Conservation (phyloP, 2,113 vertebrate genomes). For the Elachura formosa region DNA sequence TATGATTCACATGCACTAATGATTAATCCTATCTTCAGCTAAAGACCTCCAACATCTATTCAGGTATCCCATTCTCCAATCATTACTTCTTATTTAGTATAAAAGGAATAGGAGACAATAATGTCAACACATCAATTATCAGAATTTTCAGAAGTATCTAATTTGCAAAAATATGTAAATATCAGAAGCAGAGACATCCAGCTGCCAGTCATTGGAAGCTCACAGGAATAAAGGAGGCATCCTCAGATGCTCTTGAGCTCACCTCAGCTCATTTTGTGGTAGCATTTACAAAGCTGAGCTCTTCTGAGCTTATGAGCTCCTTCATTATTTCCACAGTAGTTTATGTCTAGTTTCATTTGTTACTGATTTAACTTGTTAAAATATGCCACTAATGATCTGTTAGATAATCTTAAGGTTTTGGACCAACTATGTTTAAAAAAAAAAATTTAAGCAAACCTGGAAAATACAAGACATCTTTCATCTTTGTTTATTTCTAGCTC, state of each 20-base stretch:
- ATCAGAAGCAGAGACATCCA: not conserved
- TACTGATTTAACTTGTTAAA: slow-evolving; percentile 33
- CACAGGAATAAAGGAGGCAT: not conserved
- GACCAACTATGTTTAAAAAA: not conserved
- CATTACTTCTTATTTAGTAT: not conserved
- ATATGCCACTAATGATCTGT: not conserved
- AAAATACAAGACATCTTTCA: not conserved
- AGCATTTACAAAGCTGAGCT: slow-evolving; percentile 30
- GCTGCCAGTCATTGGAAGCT: not conserved
- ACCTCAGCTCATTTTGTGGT: not conserved
- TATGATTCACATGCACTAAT: not conserved
- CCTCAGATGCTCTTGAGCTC: not conserved
- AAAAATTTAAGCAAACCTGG: not conserved
- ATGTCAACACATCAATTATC: not conserved
- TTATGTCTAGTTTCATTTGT: slow-evolving; percentile 22
- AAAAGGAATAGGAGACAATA: not conserved
- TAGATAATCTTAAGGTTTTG: not conserved
- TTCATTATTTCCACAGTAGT: slow-evolving; percentile 15
- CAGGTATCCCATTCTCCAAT: not conserved
- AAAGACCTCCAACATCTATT: not conserved
- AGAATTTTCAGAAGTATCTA: not conserved
- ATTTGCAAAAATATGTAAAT: not conserved
- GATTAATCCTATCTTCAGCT: not conserved
- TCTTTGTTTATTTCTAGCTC: slow-evolving; percentile 13
- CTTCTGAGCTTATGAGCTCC: not conserved